These are phyloP conservation scores for Melinaea menophilus DNA, from an alignment of 2,888 invertebrate genomes.

Conservation along the genomic window DNA sequence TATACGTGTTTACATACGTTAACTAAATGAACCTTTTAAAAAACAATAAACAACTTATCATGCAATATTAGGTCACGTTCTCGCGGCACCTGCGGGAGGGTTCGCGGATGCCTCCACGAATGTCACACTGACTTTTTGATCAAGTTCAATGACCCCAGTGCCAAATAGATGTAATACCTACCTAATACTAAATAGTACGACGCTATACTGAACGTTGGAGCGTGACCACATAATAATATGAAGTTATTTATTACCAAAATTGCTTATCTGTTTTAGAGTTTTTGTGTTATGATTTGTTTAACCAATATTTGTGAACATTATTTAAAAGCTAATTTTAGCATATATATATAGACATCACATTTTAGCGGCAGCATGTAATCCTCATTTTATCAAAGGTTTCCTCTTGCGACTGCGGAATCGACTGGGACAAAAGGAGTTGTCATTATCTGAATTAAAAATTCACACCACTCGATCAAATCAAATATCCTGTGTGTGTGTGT, in stretches of 20 bases:
- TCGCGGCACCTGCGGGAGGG: slow-evolving; percentile 11
- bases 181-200: slow-evolving; percentile 22
- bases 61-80: slow-evolving; percentile 20
- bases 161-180: slow-evolving; percentile 25
- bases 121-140: slow-evolving; percentile 34
- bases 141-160: slow-evolving; percentile 31
- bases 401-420: neutral
- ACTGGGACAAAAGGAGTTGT: neutral
- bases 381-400: no score
- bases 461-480: neutral
- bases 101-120: slow-evolving; percentile 15
- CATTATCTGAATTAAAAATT: neutral
- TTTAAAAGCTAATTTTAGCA: no score
- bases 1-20: no score
- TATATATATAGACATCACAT: no score
- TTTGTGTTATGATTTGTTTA: no score
- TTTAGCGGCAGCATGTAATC: no score
- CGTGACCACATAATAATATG: slow-evolving; percentile 21
- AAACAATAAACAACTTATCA: neutral
- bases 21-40: no score
- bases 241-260: neutral
- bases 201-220: slow-evolving; percentile 17
- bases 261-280: no score
- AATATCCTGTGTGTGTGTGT: no score
- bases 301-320: no score